Base-by-base conservation (phyloP, 2,888 invertebrate genomes). In the Chaetogeoica ovagalla region DNA sequence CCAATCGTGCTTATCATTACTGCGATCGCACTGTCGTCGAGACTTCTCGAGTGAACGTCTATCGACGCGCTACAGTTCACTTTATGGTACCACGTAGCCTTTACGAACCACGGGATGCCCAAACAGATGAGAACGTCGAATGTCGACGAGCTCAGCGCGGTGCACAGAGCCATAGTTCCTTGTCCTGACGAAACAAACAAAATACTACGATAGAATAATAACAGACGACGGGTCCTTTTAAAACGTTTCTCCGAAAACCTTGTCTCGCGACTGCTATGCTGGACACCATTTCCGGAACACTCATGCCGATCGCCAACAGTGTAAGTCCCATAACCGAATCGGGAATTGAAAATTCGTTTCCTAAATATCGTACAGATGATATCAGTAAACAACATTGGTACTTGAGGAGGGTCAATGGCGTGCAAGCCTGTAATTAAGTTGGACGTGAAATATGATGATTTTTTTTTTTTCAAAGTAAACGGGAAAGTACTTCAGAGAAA, bases 251-350 rank as follows among this genome's bases (percentile, higher is more conserved):
- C 48, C 48, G 13, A 48, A 30, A 48, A 90, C 93, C 95, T 89
- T 93, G 93, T 84, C 91, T 91, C 4, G 94, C 91, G 0, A 95
- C 94, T 71, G 95, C 90, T 13, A 95, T 90, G 85, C 94, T 94
- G 57, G 94, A 93, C 1, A 95, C 93, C 0, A 94, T 94, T 88
- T 95, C 95, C 0, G 95, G 95, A 0, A 95, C 90, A 84, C 94
- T 94, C 83, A 94, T 94, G 68, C 95, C 95, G 2, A 93, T 93
- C 0, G 95, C 94, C 48, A 95, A 88, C 84, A 95, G 91, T 5
- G 94, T 94, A 81, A 95, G 88, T 0, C 95, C 95, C 88, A 94
- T 94, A 19, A 95, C 93, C 52, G 94, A 93, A 86, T 95, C 94
- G 0, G 95, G 94, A 73, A 95, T 91, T 83, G 90, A 88, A 21